These are phyloP conservation scores for Drosophila peninsularis DNA, from an alignment of 2,888 invertebrate genomes.

Conservation along the genomic window DNA sequence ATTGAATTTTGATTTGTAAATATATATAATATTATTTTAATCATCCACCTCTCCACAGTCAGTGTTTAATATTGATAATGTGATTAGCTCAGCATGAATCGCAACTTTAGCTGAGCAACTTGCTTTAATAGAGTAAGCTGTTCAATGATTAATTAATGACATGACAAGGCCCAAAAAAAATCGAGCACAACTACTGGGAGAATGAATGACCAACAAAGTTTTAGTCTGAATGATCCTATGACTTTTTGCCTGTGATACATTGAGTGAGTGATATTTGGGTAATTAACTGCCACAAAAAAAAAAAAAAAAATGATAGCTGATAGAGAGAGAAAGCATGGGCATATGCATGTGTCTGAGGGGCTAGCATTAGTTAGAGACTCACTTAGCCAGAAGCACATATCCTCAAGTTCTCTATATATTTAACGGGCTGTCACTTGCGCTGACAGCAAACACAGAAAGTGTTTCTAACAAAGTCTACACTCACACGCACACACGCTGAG, in stretches of 20 bases:
- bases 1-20: too few species aligned
- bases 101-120: constrained; percentile 20
- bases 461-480: constrained; percentile 69
- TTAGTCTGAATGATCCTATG: constrained; percentile 16
- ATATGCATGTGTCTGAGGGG: background rate
- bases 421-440: constrained; percentile 64
- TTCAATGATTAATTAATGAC: constrained; percentile 30
- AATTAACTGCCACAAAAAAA: constrained; percentile 62
- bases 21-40: too few species aligned
- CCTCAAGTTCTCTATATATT: constrained; percentile 49
- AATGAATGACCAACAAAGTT: constrained; percentile 16
- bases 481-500: constrained; percentile 18
- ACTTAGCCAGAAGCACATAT: constrained; percentile 47
- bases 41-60: too few species aligned
- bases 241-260: constrained; percentile 66
- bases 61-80: too few species aligned
- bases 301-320: constrained; percentile 18
- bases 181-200: constrained; percentile 14
- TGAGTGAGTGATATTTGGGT: constrained; percentile 76
- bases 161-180: constrained; percentile 24
- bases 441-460: constrained; percentile 76
- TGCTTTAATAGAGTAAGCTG: constrained; percentile 16
- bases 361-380: constrained; percentile 2
- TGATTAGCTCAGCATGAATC: constrained; percentile 19
- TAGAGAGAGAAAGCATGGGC: background rate